Evolutionary conservation across 1,140 invertebrate genomes (phyloP).

Genomic region (Anastrepha ludens): DNA sequence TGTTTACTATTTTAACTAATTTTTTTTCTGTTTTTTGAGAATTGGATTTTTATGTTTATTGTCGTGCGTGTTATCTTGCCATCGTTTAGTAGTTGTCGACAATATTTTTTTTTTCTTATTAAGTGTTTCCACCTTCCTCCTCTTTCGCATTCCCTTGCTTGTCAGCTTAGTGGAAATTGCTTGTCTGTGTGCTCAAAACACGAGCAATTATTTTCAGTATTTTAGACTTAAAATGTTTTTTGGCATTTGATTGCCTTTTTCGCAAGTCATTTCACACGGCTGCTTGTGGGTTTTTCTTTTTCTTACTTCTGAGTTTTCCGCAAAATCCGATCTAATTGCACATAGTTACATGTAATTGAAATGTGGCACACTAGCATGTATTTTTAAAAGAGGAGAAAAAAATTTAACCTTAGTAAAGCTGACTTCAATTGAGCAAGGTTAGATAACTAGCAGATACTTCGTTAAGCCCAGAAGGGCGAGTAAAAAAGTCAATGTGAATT

Average conservation of each 20-base stretch:
- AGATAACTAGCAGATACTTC: too few species aligned
- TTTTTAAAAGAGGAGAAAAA: too few species aligned
- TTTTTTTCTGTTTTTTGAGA: too few species aligned
- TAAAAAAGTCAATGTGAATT: too few species aligned
- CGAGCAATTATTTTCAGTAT: slow-evolving; percentile 14
- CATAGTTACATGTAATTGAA: not conserved
- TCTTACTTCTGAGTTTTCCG: not conserved
- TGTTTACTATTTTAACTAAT: too few species aligned
- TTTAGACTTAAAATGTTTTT: not conserved
- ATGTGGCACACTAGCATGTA: not conserved
- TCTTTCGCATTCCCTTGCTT: not conserved
- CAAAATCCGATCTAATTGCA: not conserved
- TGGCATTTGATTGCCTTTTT: not conserved
- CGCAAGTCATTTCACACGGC: not conserved
- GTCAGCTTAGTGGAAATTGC: slow-evolving; percentile 1
- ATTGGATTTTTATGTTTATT: not conserved
- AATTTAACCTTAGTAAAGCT: too few species aligned
- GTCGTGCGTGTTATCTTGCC: not conserved
- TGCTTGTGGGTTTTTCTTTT: too few species aligned
- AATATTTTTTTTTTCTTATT: not conserved
- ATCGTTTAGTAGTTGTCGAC: not conserved
- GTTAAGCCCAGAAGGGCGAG: too few species aligned
- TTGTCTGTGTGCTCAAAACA: not conserved
- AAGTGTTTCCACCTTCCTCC: not conserved
- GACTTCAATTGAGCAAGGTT: too few species aligned